Percentiles rank a stretch among this genome's conserved stretches.
phyloP scores from a whole-genome alignment of 2,113 vertebrate genomes.

The Sceloporus undulatus region DNA sequence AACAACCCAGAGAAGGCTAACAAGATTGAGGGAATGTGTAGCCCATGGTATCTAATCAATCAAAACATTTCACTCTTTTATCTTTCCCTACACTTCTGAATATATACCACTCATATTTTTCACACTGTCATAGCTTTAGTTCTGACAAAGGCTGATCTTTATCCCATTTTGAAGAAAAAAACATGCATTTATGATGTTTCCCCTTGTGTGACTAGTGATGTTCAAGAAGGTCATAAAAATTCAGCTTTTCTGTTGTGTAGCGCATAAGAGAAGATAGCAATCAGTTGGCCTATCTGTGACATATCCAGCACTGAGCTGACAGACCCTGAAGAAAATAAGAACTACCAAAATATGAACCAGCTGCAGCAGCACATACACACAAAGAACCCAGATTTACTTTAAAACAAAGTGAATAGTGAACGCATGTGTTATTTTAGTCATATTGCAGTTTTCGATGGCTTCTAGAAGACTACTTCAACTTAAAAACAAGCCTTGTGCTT shows the following conservation, averaged over 20 bases:
- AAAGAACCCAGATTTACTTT: too few species aligned
- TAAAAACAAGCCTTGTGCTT: too few species aligned
- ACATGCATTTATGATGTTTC: not conserved
- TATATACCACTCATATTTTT: not conserved
- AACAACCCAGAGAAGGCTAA: not conserved
- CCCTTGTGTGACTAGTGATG: not conserved
- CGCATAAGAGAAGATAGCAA: not conserved
- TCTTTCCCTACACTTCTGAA: not conserved
- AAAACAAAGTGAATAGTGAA: too few species aligned
- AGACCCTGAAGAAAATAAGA: not conserved
- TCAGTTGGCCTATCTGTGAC: not conserved
- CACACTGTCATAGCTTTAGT: not conserved
- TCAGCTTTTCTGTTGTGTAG: not conserved
- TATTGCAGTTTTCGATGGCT: too few species aligned
- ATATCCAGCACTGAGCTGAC: not conserved
- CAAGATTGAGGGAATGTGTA: not conserved
- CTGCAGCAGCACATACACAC: too few species aligned
- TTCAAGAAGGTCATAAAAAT: not conserved
- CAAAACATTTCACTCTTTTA: not conserved
- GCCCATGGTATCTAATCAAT: not conserved
- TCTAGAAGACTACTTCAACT: too few species aligned
- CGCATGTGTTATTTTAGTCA: too few species aligned
- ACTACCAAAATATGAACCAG: too few species aligned
- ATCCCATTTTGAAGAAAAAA: slow-evolving; percentile 1
- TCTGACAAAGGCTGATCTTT: not conserved